Evolutionary conservation across 2,888 invertebrate species (phyloP), one percentile per base, ranked within the genome.

Genomic region (Diplolepis rosae): DNA sequence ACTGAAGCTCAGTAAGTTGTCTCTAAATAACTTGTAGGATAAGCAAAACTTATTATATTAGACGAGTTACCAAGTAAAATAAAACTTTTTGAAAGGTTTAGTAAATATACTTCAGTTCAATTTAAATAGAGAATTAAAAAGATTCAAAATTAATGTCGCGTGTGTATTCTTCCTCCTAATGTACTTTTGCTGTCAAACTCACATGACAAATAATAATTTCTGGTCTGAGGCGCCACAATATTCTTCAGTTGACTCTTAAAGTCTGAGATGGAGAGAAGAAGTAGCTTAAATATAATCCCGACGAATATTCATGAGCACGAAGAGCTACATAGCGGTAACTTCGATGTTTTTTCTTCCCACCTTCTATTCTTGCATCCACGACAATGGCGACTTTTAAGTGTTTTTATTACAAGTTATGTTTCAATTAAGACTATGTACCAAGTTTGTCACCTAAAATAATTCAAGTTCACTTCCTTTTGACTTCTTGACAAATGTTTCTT

Each of bases 241-340:
- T 45, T 45, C 45, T 52, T 35, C 4, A 39, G 13, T 18, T 13
- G 35, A 24, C 35, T 11, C 11, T 24, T 24, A 22, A 4, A 5
- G 3, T 13, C 35, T 39, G 32, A 32, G 13, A 32, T 22, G 3
- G 39, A 39, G 22, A 50, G 11, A 50, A 1, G 61, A 27, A 61
- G 61, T 39, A 61, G 35, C 22, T 61, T 35, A 3, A 39, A 39
- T 24, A 39, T 61, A 61, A 61, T 61, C 24, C n/a, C 24, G n/a
- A 39, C 5, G 61, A 61, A 61, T 61, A 61, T 61, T 39, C 61
- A 61, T 61, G 39, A 61, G 22, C 39, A 61, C 61, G 39, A 61
- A 61, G 39, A 61, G 39, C 11, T 24, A 24, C n/a, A n/a, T 61
- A 39, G 39, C 61, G 22, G 61, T 61, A n/a, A 39, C 39, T 61